phyloP scores from a whole-genome alignment of 35 echinoderm and acorn worm genomes.

The Chiridota heheva region DNA sequence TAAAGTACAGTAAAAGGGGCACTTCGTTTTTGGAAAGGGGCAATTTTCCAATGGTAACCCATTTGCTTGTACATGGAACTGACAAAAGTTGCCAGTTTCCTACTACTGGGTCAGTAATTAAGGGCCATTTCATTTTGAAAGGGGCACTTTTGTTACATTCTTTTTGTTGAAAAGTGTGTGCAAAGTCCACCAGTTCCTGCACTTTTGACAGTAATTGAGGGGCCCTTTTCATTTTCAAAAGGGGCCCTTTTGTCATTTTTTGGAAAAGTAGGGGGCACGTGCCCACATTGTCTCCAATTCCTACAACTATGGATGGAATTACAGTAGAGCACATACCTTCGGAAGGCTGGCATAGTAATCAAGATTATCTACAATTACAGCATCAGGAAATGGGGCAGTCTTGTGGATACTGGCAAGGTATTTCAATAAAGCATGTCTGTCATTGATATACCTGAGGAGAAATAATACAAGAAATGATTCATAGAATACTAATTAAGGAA shows the following conservation, averaged over 20 bases:
- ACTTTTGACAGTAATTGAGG: not conserved
- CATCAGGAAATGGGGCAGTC: constrained; percentile 21
- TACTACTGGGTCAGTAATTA: too few species aligned
- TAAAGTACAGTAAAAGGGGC: too few species aligned
- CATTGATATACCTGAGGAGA: constrained; percentile 57
- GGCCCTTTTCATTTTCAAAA: not conserved
- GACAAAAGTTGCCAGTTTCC: too few species aligned
- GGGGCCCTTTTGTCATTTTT: not conserved
- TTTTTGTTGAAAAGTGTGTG: not conserved
- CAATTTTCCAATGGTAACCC: too few species aligned
- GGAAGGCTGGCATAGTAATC: constrained; percentile 73
- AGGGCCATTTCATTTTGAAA: too few species aligned
- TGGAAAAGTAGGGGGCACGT: not conserved
- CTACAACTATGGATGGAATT: not conserved
- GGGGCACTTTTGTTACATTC: too few species aligned
- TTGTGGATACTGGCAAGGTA: constrained; percentile 63
- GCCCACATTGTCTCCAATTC: too few species aligned
- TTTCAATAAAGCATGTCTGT: constrained; percentile 49
- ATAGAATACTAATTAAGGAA: not conserved
- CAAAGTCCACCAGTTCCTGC: not conserved
- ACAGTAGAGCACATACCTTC: constrained; percentile 46
- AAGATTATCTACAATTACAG: constrained; percentile 64
- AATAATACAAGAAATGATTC: not conserved
- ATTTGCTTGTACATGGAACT: too few species aligned
- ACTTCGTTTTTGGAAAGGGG: too few species aligned